Evolutionary conservation across 2,113 vertebrate species (phyloP).

Genomic region (Petromus typicus): DNA sequence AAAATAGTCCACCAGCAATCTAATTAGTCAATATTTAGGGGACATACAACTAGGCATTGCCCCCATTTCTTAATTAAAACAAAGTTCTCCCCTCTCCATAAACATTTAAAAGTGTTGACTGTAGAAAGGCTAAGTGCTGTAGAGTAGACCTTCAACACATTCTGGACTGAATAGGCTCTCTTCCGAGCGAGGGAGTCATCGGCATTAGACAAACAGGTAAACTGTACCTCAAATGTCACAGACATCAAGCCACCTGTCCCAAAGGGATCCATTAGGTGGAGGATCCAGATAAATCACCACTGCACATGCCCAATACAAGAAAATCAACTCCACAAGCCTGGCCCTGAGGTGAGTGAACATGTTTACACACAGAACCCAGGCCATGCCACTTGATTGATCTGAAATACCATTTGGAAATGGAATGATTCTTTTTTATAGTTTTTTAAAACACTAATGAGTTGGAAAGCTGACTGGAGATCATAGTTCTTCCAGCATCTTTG

Average conservation of each 20-base stretch:
- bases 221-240: slow-evolving; percentile 32
- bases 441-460: background rate
- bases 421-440: background rate
- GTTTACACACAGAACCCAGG: background rate
- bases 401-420: slow-evolving; percentile 44
- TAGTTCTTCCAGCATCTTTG: slow-evolving; percentile 24
- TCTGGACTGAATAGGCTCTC: background rate
- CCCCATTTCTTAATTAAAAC: slow-evolving; percentile 40
- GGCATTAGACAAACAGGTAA: background rate
- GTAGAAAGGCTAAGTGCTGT: background rate
- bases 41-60: background rate
- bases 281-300: slow-evolving; percentile 34
- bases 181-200: background rate
- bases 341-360: background rate
- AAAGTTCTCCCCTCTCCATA: background rate
- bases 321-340: background rate
- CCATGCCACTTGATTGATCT: slow-evolving; percentile 7
- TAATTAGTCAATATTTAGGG: background rate
- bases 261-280: slow-evolving; percentile 9
- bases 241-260: slow-evolving; percentile 38
- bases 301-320: background rate
- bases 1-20: background rate
- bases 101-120: background rate
- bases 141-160: background rate
- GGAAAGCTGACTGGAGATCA: slow-evolving; percentile 33